phyloP scores from a whole-genome alignment of 2,113 vertebrate species.

The Cichladusa arquata region DNA sequence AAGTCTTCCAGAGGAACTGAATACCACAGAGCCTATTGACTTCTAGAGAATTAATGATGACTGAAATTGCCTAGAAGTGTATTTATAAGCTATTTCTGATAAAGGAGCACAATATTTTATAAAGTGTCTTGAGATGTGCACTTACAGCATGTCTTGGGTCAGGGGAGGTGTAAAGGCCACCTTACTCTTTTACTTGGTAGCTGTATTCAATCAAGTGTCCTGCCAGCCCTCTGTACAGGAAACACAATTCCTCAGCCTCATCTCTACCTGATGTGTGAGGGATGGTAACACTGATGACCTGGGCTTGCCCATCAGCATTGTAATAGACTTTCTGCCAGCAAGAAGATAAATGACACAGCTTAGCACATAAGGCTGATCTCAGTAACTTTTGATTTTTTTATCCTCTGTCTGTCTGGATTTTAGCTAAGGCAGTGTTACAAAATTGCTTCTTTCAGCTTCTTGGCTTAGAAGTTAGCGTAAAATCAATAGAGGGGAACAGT shows the following conservation, averaged over 20 bases:
- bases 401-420: background rate
- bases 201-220: background rate
- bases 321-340: background rate
- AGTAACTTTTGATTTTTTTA: background rate
- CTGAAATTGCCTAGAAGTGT: background rate
- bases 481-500: background rate
- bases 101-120: background rate
- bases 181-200: background rate
- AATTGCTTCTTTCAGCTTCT: background rate
- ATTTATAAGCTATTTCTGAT: background rate
- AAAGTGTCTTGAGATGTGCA: background rate
- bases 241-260: background rate
- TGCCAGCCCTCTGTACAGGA: background rate
- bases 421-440: background rate
- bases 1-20: background rate
- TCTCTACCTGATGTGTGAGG: background rate
- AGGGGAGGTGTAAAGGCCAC: background rate
- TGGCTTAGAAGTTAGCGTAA: background rate
- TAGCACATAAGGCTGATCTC: background rate
- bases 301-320: background rate
- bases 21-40: background rate
- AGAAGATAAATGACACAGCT: background rate
- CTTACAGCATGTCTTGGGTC: background rate
- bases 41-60: background rate
- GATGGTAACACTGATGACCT: background rate